Conservation (phyloP, 2,888 invertebrate genomes). For the Spilarctia lutea region DNA sequence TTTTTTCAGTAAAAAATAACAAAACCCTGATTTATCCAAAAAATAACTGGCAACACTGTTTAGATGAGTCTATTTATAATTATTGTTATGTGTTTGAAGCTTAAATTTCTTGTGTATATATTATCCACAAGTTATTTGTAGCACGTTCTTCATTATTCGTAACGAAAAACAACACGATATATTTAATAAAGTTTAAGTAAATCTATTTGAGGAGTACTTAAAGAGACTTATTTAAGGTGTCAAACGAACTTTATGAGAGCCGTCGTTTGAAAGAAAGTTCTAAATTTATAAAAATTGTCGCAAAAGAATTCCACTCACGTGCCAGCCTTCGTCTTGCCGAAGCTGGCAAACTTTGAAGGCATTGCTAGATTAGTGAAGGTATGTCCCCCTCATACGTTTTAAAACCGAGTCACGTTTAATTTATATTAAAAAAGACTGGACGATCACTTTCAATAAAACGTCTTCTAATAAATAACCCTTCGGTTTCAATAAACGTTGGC, state of each 20-base stretch:
- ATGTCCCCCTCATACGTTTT: slow-evolving; percentile 29
- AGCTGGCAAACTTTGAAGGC: slow-evolving; percentile 38
- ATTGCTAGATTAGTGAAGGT: slow-evolving; percentile 32
- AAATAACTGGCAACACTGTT: too few relatives aligned
- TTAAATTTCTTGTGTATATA: too few relatives aligned
- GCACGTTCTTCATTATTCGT: slow-evolving; percentile 7
- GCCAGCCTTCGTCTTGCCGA: slow-evolving; percentile 38
- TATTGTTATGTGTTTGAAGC: too few relatives aligned
- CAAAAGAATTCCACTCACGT: slow-evolving; percentile 49
- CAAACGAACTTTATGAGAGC: slow-evolving; percentile 26
- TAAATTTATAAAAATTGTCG: slow-evolving; percentile 25
- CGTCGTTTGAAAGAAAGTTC: slow-evolving; percentile 26
- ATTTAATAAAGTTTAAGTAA: slow-evolving; percentile 12
- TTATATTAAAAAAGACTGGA: slow-evolving; percentile 33
- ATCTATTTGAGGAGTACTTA: slow-evolving; percentile 17
- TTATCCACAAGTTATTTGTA: background rate
- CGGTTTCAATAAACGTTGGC: slow-evolving; percentile 20
- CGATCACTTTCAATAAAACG: slow-evolving; percentile 5
- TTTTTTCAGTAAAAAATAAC: too few relatives aligned
- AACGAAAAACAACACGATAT: background rate
- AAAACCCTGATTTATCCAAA: too few relatives aligned
- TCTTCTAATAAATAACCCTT: slow-evolving; percentile 6
- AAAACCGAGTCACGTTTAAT: slow-evolving; percentile 28
- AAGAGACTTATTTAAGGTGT: slow-evolving; percentile 27
- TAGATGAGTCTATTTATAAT: too few relatives aligned